These are phyloP conservation scores for Antitype chi DNA, from an alignment of 2,888 invertebrate species.

Conservation along the genomic window DNA sequence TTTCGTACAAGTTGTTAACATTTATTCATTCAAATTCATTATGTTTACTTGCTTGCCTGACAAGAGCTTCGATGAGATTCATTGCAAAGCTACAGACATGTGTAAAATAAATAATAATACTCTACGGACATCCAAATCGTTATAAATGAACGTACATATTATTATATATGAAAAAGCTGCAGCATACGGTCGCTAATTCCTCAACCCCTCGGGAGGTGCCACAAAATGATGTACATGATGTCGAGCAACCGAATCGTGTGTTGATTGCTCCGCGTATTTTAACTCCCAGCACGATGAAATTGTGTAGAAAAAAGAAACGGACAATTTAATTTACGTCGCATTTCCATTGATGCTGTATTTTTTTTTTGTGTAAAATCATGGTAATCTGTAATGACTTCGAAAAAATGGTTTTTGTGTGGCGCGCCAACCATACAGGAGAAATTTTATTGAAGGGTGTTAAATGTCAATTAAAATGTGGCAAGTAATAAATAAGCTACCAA, in stretches of 20 bases:
- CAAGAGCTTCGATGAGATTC: background rate
- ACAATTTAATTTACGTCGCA: slow-evolving; percentile 44
- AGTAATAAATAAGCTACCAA: background rate
- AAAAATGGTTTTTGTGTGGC: background rate
- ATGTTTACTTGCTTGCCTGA: background rate
- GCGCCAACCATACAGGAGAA: background rate
- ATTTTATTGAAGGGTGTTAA: background rate
- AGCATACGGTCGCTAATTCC: slow-evolving; percentile 51
- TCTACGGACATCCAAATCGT: slow-evolving; percentile 22
- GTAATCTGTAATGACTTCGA: background rate
- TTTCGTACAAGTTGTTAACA: background rate
- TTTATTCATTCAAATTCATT: background rate
- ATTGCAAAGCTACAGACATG: background rate
- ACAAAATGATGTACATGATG: slow-evolving; percentile 60
- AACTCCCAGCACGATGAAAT: slow-evolving; percentile 62
- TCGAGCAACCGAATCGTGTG: slow-evolving; percentile 57
- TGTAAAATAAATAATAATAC: slow-evolving; percentile 4
- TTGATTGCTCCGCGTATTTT: slow-evolving; percentile 64
- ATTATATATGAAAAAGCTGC: slow-evolving; percentile 43
- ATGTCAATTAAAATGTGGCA: background rate
- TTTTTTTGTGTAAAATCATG: slow-evolving; percentile 4
- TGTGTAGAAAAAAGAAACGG: slow-evolving; percentile 48
- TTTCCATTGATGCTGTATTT: slow-evolving; percentile 27
- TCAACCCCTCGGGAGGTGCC: slow-evolving; percentile 44
- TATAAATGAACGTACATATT: slow-evolving; percentile 24